Base-by-base conservation (phyloP, 2,888 invertebrate genomes). In the Synergus gifuensis region DNA sequence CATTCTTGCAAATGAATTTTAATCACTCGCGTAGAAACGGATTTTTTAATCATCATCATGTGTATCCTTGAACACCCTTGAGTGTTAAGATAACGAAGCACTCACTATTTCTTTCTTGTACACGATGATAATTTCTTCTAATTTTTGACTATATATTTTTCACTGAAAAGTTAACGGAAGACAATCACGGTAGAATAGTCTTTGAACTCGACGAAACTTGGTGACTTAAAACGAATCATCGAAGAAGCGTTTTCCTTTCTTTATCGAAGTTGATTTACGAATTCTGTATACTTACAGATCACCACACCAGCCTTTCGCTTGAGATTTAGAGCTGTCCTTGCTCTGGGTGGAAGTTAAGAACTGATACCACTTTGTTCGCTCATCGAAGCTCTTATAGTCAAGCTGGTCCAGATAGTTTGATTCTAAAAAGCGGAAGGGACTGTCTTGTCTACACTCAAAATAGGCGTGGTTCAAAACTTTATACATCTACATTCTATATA, bases 351-450 rank as follows among this genome's bases (percentile, higher is more conserved):
- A 87, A 89, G 87, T 87, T 87, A 88, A 88, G 87, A 89, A 91
- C 91, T 91, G 91, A 90, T 91, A 90, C 88, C 83, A 86, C 81
- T 87, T 73, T 87, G 83, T 86, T 84, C 85, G 86, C 83, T 86
- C 86, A 89, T 88, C 87, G 87, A 85, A 87, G 86, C 87, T 91
- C 90, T 91, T 91, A 91, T 91, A 91, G 86, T 88, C 87, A 85
- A 85, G 87, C 83, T 87, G 87, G 85, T 89, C 87, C 87, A 89
- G 87, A 85, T 85, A 85, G 85, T 84, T 86, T 85, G 86, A 81
- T 79, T 54, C 73, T 4, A 49, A 79, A 78, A 81, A 79, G 85
- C 87, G 89, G 90, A 87, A 90, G 91, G 90, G 89, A 88, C 88
- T 89, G 88, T 69, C 78, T 60, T 54, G 54, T 64, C 46, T 54